Base-by-base conservation (phyloP, 2,888 invertebrate species). In the Trachelus troglodyta region DNA sequence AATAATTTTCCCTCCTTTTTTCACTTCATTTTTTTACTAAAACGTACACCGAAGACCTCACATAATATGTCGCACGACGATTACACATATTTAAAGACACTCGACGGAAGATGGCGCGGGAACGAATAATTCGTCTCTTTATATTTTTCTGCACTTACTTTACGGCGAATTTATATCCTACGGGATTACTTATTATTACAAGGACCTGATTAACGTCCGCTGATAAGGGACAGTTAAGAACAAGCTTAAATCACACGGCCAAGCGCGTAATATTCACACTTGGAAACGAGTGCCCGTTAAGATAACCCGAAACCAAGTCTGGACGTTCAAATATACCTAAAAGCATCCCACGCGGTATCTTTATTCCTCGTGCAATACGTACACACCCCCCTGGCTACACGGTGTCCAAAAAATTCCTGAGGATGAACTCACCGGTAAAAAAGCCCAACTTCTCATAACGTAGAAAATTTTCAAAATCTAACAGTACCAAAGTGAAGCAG, bases 311-410 rank as follows among this genome's bases (percentile, higher is more conserved):
- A 77, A 79, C 76, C 75, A 31, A 71, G 71, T 33, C 76, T 69
- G 75, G 33, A 76, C 74, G 71, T 71, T 33, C 71, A 71, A 71
- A 71, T 71, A 73, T 77, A 79, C 79, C 79, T 79, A 82, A 84
- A 85, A 81, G 76, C 81, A 78, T 79, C 79, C 81, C 81, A 82
- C 83, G 80, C 80, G 77, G 79, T 85, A 85, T 82, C 85, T 82
- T 84, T 79, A 81, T 84, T 80, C 74, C 80, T 69, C 35, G 30
- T 74, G 34, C 30, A 34, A 34, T 71, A 30, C 71, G 71, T 71
- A 9, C 56, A 56, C 30, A 34, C 33, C 71, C 71, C 71, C 30
- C 12, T 71, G 33, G 11, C 31, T 71, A 71, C 30, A 34, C 11
- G n/a, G 37, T 83, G 84, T 68, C 77, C 76, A 11, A 78, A 80